phyloP scores from a whole-genome alignment of 2,888 invertebrate species.

The Scaptomyza polygonia region DNA sequence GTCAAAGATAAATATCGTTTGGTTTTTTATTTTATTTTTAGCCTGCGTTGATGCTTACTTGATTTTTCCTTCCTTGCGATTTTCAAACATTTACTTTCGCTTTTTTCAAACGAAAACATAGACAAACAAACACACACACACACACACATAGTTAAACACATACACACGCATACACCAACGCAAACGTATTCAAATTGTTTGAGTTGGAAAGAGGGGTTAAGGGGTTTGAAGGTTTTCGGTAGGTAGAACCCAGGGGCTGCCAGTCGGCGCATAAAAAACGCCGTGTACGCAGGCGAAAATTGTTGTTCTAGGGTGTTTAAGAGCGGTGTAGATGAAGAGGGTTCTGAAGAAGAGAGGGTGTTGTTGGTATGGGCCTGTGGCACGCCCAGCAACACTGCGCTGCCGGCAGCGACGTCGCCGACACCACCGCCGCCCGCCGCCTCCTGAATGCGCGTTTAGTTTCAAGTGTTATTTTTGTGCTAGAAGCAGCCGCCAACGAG shows the following conservation, averaged over 20 bases:
- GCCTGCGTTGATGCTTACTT: slow-evolving; percentile 64
- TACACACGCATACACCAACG: slow-evolving; percentile 26
- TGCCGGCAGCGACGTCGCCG: slow-evolving; percentile 33
- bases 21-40: slow-evolving; percentile 22
- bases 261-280: slow-evolving; percentile 63
- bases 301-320: slow-evolving; percentile 46
- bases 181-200: slow-evolving; percentile 69
- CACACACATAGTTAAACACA: slow-evolving; percentile 21
- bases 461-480: slow-evolving; percentile 80
- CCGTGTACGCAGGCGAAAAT: slow-evolving; percentile 78
- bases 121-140: slow-evolving; percentile 64
- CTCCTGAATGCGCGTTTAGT: slow-evolving; percentile 77
- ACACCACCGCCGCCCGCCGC: slow-evolving; percentile 9
- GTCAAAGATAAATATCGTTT: slow-evolving; percentile 52
- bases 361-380: slow-evolving; percentile 25
- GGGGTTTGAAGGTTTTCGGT: slow-evolving; percentile 17
- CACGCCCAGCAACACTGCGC: slow-evolving; percentile 37
- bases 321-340: not conserved
- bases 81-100: slow-evolving; percentile 80
- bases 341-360: not conserved
- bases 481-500: slow-evolving; percentile 68
- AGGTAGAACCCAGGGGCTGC: slow-evolving; percentile 47
- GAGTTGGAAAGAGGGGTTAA: slow-evolving; percentile 15
- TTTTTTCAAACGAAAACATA: slow-evolving; percentile 74
- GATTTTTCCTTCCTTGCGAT: slow-evolving; percentile 78